Base-by-base conservation (phyloP, 2,888 invertebrate genomes). In the Synanthedon myopaeformis region DNA sequence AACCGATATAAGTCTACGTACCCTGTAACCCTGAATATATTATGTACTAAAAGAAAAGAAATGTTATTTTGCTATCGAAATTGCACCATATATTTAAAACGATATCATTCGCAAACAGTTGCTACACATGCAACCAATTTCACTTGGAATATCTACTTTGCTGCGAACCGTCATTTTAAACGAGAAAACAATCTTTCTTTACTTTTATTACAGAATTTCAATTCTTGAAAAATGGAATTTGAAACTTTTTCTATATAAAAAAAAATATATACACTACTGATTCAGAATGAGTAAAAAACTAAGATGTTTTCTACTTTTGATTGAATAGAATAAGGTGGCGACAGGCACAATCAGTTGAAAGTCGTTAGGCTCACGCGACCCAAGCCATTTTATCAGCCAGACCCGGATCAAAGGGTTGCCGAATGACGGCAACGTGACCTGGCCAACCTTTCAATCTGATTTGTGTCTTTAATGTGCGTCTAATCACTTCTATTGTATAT, bases 341-440 rank as follows among this genome's bases (percentile, higher is more conserved):
- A 10, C 51, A 14, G 23, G 19, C 19, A 49, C 13, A 50, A 50
- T 41, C 51, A 51, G 51, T 17, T 51, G 35, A 51, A 54, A 59
- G 59, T 61, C 58, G 59, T 63, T 62, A 61, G 53, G 56, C 53
- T 57, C 66, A 65, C 64, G 66, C 14, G 49, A 17, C 49, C 49
- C 45, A 14, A n/a, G 45, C 45, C 45, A 45, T 45, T 35, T 55
- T 58, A 59, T 52, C 54, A 56, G 54, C 49, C 52, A 53, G 52
- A 54, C 54, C 49, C 55, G 59, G 61, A 61, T 67, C 61, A 67
- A 69, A 64, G 58, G 68, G 66, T 72, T 64, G 61, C 57, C 57
- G 56, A 66, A 69, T 59, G 61, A 62, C 59, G 61, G 56, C 56
- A 61, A 62, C 58, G 63, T 67, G 65, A 67, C 66, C 64, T 65